These are phyloP conservation scores for Drosophila mercatorum DNA, from an alignment of 2,888 invertebrate species.

Conservation along the genomic window DNA sequence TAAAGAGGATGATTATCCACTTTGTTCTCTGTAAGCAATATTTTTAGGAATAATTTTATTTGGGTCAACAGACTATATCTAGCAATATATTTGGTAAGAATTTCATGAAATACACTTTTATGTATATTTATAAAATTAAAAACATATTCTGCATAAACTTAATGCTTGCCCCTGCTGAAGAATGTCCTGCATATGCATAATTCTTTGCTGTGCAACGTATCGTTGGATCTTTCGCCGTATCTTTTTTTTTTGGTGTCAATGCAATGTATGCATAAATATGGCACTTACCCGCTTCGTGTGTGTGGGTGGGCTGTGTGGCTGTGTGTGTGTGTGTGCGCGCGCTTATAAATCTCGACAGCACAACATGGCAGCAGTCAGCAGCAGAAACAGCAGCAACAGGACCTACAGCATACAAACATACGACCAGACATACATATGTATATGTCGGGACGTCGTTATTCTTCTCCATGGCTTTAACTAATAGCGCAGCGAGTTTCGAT, in stretches of 20 bases:
- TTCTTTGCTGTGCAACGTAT: slow-evolving; percentile 8
- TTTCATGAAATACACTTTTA: neutral
- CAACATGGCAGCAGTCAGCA: slow-evolving; percentile 53
- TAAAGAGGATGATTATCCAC: neutral
- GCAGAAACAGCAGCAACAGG: slow-evolving; percentile 46
- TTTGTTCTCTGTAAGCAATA: too few relatives aligned
- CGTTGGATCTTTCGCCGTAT: slow-evolving; percentile 3
- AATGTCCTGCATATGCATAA: neutral
- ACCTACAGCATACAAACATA: slow-evolving; percentile 39
- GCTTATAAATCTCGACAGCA: slow-evolving; percentile 53
- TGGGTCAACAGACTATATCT: too few relatives aligned
- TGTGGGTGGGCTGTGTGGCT: slow-evolving; percentile 11
- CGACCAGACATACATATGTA: slow-evolving; percentile 10
- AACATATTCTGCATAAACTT: neutral
- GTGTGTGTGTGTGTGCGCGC: slow-evolving; percentile 19
- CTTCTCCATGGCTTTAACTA: too few relatives aligned
- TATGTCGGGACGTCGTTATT: too few relatives aligned
- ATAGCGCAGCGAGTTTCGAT: too few relatives aligned
- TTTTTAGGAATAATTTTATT: too few relatives aligned
- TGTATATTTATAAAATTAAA: neutral
- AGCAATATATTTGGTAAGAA: neutral
- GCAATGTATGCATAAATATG: slow-evolving; percentile 51
- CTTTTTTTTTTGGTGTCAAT: slow-evolving; percentile 52
- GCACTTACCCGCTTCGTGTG: slow-evolving; percentile 29
- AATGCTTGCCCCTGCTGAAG: neutral